Conservation (phyloP, 23 tunicate species). For the Trididemnum miniatum region DNA sequence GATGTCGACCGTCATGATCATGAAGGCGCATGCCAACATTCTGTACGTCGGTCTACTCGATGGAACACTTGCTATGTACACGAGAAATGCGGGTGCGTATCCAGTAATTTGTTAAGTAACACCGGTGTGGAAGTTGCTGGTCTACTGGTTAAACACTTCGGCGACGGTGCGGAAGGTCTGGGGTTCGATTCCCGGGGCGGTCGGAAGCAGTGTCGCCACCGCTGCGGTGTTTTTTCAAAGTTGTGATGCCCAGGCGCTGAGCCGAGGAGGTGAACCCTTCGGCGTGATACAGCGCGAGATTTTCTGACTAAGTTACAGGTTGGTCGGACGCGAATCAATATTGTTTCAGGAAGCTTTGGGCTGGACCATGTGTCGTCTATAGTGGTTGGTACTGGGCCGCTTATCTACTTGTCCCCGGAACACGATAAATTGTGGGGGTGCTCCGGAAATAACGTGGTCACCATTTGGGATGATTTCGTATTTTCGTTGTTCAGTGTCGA, state of each 20-base stretch:
- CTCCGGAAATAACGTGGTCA: constrained; percentile 74
- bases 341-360: constrained; percentile 34
- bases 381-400: constrained; percentile 68
- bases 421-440: constrained; percentile 71
- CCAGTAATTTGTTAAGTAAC: not conserved
- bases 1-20: constrained; percentile 91
- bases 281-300: too few relatives aligned
- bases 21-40: constrained; percentile 61
- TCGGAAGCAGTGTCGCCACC: too few relatives aligned
- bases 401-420: constrained; percentile 55
- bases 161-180: too few relatives aligned
- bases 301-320: too few relatives aligned
- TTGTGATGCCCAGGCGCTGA: too few relatives aligned
- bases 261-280: too few relatives aligned
- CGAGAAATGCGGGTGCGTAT: constrained; percentile 51
- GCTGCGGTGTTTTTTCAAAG: too few relatives aligned
- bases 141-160: too few relatives aligned
- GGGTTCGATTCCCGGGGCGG: too few relatives aligned
- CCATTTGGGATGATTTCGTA: too few relatives aligned
- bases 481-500: too few relatives aligned
- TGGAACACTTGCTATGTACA: constrained; percentile 74
- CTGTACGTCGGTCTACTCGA: constrained; percentile 89
- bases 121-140: not conserved
- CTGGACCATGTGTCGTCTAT: constrained; percentile 66
- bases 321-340: too few relatives aligned